Evolutionary conservation across 2,797 vertebrate species (phyloP).

Genomic region (Micropoecilia bifurca): DNA sequence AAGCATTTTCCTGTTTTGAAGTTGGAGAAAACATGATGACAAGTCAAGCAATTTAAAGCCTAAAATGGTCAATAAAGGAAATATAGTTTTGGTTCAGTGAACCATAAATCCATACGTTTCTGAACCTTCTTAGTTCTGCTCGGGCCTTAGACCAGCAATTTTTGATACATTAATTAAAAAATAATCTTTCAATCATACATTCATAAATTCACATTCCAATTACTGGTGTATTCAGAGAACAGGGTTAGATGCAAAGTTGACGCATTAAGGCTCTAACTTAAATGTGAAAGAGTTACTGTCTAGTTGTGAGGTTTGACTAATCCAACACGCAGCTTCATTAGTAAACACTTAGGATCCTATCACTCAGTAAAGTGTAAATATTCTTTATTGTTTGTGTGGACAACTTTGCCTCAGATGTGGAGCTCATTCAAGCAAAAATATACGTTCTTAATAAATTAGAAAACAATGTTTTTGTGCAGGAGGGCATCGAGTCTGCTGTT

Average conservation of each 20-base stretch:
- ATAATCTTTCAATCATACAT: neutral
- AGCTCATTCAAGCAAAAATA: conserved; percentile 24
- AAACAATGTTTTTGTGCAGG: conserved; percentile 37
- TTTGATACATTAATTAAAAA: neutral
- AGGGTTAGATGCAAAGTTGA: neutral
- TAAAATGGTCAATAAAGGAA: neutral
- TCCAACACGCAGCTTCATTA: neutral
- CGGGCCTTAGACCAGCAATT: neutral
- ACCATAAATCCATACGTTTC: neutral
- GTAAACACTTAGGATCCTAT: too few species aligned
- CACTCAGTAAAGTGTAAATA: neutral
- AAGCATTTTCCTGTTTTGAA: neutral
- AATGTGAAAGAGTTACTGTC: neutral
- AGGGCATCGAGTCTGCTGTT: conserved; percentile 53
- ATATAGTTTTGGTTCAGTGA: too few species aligned
- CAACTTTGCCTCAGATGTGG: conserved; percentile 35
- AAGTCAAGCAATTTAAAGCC: neutral
- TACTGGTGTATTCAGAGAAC: neutral
- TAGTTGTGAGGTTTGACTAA: neutral
- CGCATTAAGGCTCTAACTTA: neutral
- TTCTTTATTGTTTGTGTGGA: conserved; percentile 40
- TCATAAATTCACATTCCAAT: neutral
- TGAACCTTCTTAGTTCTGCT: neutral
- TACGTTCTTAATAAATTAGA: conserved; percentile 29
- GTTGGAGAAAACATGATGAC: neutral